Conservation (phyloP, 1,140 invertebrate species). For the Aphaenogaster ashmeadi region DNA sequence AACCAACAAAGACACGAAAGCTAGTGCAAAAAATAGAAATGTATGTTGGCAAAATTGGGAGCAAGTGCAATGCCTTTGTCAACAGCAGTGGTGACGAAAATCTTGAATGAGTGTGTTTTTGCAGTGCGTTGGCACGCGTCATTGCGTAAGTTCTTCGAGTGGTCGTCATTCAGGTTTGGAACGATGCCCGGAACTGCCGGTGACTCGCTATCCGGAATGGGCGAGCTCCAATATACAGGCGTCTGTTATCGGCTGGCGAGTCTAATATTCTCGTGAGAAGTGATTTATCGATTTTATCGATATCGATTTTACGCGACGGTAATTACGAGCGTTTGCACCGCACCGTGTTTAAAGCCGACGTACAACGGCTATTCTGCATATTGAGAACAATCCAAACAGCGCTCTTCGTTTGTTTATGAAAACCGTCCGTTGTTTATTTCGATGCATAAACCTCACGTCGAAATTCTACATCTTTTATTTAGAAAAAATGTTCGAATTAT, state of each 20-base stretch:
- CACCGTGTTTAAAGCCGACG: constrained; percentile 15
- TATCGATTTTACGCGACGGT: constrained; percentile 54
- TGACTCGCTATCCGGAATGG: constrained; percentile 57
- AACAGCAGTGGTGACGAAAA: constrained; percentile 39
- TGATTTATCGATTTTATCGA: constrained; percentile 60
- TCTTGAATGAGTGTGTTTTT: constrained; percentile 73
- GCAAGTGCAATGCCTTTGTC: constrained; percentile 46
- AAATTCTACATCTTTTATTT: constrained; percentile 9
- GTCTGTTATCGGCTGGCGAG: constrained; percentile 58
- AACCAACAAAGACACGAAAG: neutral
- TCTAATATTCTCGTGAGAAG: constrained; percentile 68
- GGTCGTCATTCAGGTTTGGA: constrained; percentile 75
- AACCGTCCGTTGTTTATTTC: neutral
- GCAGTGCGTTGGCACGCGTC: constrained; percentile 61
- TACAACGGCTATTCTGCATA: constrained; percentile 10
- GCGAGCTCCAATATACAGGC: constrained; percentile 32
- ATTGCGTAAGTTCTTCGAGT: constrained; percentile 71
- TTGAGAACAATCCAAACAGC: neutral
- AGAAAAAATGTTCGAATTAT: neutral
- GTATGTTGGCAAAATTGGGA: neutral
- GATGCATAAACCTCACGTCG: neutral
- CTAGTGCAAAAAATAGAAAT: neutral
- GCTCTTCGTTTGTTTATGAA: constrained; percentile 15
- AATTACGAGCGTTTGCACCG: constrained; percentile 37
- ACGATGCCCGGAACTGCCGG: constrained; percentile 66